Evolutionary conservation across 2,113 vertebrate genomes (phyloP).

Genomic region (Cynoglossus semilaevis): DNA sequence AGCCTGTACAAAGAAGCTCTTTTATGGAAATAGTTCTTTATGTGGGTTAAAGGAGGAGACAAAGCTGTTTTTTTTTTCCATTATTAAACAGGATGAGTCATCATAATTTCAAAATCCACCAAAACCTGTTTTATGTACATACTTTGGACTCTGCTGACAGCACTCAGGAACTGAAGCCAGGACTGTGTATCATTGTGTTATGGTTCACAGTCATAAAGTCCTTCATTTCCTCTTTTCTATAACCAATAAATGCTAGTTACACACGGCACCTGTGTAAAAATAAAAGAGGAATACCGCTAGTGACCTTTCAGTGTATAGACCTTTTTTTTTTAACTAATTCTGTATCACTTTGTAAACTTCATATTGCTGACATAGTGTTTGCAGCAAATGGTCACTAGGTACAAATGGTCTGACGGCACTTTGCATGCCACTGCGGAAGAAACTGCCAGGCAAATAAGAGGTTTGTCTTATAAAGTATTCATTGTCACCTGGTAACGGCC

Average conservation of each 20-base stretch:
- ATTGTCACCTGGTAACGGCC: slow-evolving; percentile 85
- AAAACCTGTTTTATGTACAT: slow-evolving; percentile 79
- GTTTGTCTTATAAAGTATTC: slow-evolving; percentile 87
- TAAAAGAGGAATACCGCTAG: slow-evolving; percentile 30
- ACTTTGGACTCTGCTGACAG: slow-evolving; percentile 70
- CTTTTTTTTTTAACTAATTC: slow-evolving; percentile 15
- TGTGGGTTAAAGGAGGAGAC: slow-evolving; percentile 68
- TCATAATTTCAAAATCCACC: slow-evolving; percentile 75
- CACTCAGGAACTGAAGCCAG: slow-evolving; percentile 73
- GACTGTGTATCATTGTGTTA: slow-evolving; percentile 58
- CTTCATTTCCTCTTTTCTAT: slow-evolving; percentile 76
- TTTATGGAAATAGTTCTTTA: slow-evolving; percentile 59
- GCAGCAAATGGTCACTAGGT: slow-evolving; percentile 63
- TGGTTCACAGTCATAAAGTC: slow-evolving; percentile 72
- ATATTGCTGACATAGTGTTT: slow-evolving; percentile 57
- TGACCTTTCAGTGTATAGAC: slow-evolving; percentile 34
- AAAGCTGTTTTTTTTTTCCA: slow-evolving; percentile 55
- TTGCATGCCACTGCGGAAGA: slow-evolving; percentile 79
- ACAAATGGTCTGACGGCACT: slow-evolving; percentile 68
- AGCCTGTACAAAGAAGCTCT: slow-evolving; percentile 52
- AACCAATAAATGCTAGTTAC: slow-evolving; percentile 45
- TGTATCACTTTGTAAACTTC: slow-evolving; percentile 33
- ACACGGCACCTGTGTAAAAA: slow-evolving; percentile 23
- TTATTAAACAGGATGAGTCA: slow-evolving; percentile 75
- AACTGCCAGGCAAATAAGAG: slow-evolving; percentile 86